Conservation (phyloP, 2,888 invertebrate species). For the Drosophila fulvimacula region DNA sequence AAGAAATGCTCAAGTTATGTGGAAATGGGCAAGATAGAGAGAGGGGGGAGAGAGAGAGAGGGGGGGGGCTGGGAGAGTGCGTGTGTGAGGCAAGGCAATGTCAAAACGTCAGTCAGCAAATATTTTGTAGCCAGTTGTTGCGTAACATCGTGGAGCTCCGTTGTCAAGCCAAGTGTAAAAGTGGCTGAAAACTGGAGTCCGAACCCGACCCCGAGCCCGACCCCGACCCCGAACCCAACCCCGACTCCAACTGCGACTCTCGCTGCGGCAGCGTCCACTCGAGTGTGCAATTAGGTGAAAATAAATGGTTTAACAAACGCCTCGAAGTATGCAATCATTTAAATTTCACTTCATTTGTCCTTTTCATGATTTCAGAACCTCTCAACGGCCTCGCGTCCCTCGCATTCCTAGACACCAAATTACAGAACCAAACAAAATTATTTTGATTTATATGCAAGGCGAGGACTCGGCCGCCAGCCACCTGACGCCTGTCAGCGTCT, state of each 20-base stretch:
- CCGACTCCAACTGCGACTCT: not conserved
- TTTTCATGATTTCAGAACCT: slow-evolving; percentile 68
- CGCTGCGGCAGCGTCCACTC: slow-evolving; percentile 51
- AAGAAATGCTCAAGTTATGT: not conserved
- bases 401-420: slow-evolving; percentile 63
- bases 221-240: not conserved
- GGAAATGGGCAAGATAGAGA: not conserved
- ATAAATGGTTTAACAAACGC: slow-evolving; percentile 81
- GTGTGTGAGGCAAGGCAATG: slow-evolving; percentile 8
- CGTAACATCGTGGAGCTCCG: slow-evolving; percentile 22
- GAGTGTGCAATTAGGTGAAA: slow-evolving; percentile 81
- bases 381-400: not conserved
- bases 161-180: slow-evolving; percentile 57
- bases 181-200: slow-evolving; percentile 23
- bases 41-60: no score
- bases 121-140: slow-evolving; percentile 63
- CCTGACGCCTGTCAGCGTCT: slow-evolving; percentile 46
- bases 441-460: slow-evolving; percentile 79
- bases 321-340: slow-evolving; percentile 80
- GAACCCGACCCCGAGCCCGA: not conserved
- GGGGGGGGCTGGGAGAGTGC: not conserved
- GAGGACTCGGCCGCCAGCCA: slow-evolving; percentile 30
- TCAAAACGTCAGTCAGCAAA: slow-evolving; percentile 68
- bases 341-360: slow-evolving; percentile 81
- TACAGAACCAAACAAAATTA: slow-evolving; percentile 78